These are phyloP conservation scores for Drosophila borealis DNA, from an alignment of 2,888 invertebrate genomes.

Conservation along the genomic window DNA sequence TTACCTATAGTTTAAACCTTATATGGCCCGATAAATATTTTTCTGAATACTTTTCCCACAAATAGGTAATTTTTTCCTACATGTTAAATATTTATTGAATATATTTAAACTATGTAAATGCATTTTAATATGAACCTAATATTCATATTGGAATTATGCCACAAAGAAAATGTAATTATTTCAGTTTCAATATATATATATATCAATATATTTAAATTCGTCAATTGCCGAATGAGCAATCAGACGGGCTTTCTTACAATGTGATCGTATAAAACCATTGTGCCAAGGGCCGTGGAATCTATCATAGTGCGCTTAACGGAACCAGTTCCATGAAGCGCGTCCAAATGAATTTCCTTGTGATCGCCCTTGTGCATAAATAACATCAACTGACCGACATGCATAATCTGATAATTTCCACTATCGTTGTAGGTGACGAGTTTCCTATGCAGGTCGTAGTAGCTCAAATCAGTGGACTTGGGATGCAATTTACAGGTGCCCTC, in stretches of 20 bases:
- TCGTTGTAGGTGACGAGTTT: conserved; percentile 89
- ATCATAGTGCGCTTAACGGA: conserved; percentile 89
- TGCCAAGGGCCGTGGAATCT: conserved; percentile 88
- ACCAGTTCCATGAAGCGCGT: conserved; percentile 87
- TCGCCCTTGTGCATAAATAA: conserved; percentile 93
- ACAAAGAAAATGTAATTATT: no score
- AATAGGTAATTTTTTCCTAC: no score
- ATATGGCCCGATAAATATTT: no score
- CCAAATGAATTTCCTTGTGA: conserved; percentile 90
- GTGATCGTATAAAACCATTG: conserved; percentile 92
- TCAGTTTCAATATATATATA: no score
- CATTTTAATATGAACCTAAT: no score
- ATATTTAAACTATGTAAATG: no score
- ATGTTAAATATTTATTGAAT: no score
- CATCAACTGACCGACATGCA: conserved; percentile 77
- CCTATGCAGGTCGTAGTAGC: conserved; percentile 90
- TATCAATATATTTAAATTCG: background rate
- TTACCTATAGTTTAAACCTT: no score
- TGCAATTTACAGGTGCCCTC: conserved; percentile 87
- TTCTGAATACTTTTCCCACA: no score
- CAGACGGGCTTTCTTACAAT: conserved; percentile 28
- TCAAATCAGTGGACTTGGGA: conserved; percentile 89
- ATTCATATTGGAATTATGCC: no score
- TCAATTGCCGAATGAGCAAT: background rate
- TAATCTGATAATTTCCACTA: conserved; percentile 88